Evolutionary conservation across 2,113 vertebrate species (phyloP), one percentile per base, ranked within the genome.

Genomic region (Phainopepla nitens): DNA sequence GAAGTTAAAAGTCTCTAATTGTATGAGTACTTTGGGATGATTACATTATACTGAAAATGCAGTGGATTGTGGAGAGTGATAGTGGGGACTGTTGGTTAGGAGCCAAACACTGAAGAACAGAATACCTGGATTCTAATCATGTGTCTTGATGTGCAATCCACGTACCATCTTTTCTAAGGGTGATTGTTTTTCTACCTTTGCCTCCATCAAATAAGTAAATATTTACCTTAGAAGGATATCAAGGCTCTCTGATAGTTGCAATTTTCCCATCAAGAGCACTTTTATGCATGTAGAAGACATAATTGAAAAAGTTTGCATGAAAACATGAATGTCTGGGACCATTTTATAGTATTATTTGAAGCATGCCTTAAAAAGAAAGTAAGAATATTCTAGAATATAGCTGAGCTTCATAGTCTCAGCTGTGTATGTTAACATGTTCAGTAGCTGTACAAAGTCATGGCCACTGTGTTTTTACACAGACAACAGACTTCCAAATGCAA

Each of bases 1-100:
- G 60, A 94, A 80, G 69, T 66, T 93, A 62, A 91, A 90, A 91
- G 80, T 84, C 28, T 90, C 31, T 92, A 85, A 90, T 83, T 91
- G 51, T 89, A 54, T n/a, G 51, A 60, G 41, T 78, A 82, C 44
- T 82, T 61, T 73, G 1, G 41, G 33, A 73, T 54, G 29, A 86
- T 91, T 91, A 51, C 60, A 62, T 61, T 71, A 62, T 36, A 54
- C 65, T 82, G 41, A 84, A 96, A 89, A 58, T 45, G 33, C 25
- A 27, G 25, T 62, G 69, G 28, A 62, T 80, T 1, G 0, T 27
- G 44, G 41, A 79, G 9, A 51, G 27, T n/a, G n/a, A 81, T 69
- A 39, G 15, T 17, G 65, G 31, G 7, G 27, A 66, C 33, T 65
- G 29, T 29, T 69, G 22, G 21, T 24, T 94, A 54, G 22, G 21